Conservation (phyloP, 2,797 vertebrate species). For the Sebastolobus altivelis region DNA sequence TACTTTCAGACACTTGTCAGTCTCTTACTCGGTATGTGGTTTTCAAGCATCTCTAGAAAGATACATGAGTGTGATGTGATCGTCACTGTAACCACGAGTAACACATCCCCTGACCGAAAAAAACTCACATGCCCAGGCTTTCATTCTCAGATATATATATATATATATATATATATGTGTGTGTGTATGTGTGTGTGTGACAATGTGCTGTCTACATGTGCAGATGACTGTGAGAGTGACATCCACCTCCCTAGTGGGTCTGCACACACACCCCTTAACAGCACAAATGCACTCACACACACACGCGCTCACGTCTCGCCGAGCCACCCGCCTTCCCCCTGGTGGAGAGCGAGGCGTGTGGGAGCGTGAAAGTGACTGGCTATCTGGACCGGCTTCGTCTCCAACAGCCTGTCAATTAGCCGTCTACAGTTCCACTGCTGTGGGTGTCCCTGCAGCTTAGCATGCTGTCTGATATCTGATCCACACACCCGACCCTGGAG, state of each 20-base stretch:
- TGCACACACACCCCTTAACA: slow-evolving; percentile 56
- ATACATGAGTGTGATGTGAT: slow-evolving; percentile 16
- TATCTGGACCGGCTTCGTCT: slow-evolving; percentile 76
- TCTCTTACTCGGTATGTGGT: slow-evolving; percentile 13
- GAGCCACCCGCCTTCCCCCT: slow-evolving; percentile 54
- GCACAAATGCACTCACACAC: slow-evolving; percentile 24
- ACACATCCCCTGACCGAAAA: background rate
- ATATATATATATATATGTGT: background rate
- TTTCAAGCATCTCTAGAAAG: slow-evolving; percentile 17
- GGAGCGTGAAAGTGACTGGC: slow-evolving; percentile 86
- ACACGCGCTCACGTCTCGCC: slow-evolving; percentile 9
- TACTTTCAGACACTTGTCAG: background rate
- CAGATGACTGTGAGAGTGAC: slow-evolving; percentile 74
- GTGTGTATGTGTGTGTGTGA: slow-evolving; percentile 30
- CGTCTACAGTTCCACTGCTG: slow-evolving; percentile 74
- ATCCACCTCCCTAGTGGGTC: slow-evolving; percentile 73
- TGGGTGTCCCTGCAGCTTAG: slow-evolving; percentile 80
- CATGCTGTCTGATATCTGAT: slow-evolving; percentile 73
- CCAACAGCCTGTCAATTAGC: slow-evolving; percentile 85
- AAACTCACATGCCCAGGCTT: slow-evolving; percentile 33
- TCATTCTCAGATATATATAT: slow-evolving; percentile 8
- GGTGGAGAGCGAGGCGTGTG: slow-evolving; percentile 71
- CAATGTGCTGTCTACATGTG: slow-evolving; percentile 41
- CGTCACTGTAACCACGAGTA: slow-evolving; percentile 16
- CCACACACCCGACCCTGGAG: slow-evolving; percentile 48